phyloP scores from a whole-genome alignment of 2,113 vertebrate genomes.

The Dolichallabes microphthalmus region DNA sequence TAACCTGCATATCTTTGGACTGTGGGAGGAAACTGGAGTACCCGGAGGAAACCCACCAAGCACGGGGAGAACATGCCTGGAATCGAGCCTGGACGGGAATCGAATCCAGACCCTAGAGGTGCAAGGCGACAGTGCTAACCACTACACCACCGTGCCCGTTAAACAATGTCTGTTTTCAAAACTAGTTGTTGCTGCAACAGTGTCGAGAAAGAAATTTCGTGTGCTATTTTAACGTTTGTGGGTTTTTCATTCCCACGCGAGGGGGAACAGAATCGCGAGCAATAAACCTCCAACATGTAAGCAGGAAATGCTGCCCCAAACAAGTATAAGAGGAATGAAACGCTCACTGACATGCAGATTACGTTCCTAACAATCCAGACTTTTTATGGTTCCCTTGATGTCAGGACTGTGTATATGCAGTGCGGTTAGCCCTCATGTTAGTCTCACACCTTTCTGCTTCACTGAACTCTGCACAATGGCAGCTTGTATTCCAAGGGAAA shows the following conservation, averaged over 20 bases:
- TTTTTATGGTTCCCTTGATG: not conserved
- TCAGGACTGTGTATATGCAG: not conserved
- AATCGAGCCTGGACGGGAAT: too few species aligned
- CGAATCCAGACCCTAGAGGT: too few species aligned
- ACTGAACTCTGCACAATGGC: not conserved
- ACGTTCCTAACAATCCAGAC: not conserved
- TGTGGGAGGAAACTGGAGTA: too few species aligned
- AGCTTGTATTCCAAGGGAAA: not conserved
- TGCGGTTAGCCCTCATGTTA: not conserved
- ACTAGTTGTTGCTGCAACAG: not conserved
- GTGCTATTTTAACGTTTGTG: not conserved
- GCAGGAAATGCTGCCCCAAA: not conserved
- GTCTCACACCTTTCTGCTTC: constrained; percentile 17
- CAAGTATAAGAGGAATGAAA: not conserved
- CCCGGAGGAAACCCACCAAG: too few species aligned
- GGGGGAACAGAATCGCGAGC: not conserved
- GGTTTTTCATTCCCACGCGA: too few species aligned
- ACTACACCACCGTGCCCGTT: too few species aligned
- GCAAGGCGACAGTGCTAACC: too few species aligned
- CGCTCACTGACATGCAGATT: not conserved
- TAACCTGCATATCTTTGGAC: too few species aligned
- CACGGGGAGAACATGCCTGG: too few species aligned
- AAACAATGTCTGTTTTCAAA: not conserved
- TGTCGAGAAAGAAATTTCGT: not conserved
- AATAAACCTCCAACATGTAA: not conserved